Base-by-base conservation (phyloP, 2,888 invertebrate genomes). In the Nephrocerus scutellatus region DNA sequence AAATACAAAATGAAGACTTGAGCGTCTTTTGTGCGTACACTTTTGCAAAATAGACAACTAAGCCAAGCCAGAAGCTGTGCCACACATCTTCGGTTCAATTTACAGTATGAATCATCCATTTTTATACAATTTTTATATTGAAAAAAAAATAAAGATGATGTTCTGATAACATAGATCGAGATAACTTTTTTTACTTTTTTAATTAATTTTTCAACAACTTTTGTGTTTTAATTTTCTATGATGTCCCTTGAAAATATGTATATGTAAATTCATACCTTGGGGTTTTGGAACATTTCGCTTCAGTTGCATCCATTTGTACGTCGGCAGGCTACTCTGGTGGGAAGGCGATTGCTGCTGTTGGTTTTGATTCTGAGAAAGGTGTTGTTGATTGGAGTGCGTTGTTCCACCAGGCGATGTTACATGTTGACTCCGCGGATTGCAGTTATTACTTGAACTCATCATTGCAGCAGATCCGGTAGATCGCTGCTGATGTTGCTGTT, bases 291-390 rank as follows among this genome's bases (percentile, higher is more conserved):
- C 86, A 70, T 92, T 93, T 68, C 96, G 76, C 72, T 96, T 96
- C 58, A 96, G 88, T 73, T 95, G 93, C 96, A 96, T 96, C 96
- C 96, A 96, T 69, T 96, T 93, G 71, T 95, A 96, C 0, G 93
- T 92, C 16, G 91, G 91, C 44, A 90, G 53, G 50, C 56, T 65
- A 41, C 50, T 49, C 15, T 56, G 47, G 19, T 63, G 64, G 50
- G 57, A 63, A 32, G 66, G 66, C 19, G 66, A 66, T 51, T 66
- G 64, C 31, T 59, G 53, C 49, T 59, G 63, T 25, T 55, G 37
- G 45, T 40, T 50, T 39, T 50, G 47, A 40, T 54, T 57, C 15
- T 26, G 58, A 59, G 22, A 59, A 56, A 15, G 56, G 57, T 15
- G 58, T 55, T 2, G 44, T 33, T 21, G 44, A 29, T 30, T 31